phyloP scores from a whole-genome alignment of 2,797 vertebrate species.

The Buceros bicornis region DNA sequence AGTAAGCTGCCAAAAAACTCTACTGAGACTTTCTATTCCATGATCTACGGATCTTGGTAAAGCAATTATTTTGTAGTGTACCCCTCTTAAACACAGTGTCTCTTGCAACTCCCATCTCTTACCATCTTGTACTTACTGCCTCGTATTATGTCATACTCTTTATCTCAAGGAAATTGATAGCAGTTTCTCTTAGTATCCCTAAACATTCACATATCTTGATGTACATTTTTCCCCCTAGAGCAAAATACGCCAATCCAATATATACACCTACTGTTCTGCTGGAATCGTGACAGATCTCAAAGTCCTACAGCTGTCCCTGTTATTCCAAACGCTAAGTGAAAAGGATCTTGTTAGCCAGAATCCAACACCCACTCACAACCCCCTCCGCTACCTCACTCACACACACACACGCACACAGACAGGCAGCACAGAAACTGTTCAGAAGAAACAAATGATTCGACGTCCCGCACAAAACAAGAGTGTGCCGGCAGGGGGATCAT shows the following conservation, averaged over 20 bases:
- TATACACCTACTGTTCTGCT: not conserved
- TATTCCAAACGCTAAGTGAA: constrained; percentile 9
- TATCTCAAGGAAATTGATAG: not conserved
- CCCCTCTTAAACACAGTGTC: not conserved
- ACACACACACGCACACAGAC: not conserved
- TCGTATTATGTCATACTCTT: not conserved
- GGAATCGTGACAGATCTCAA: not conserved
- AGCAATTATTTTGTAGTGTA: not conserved
- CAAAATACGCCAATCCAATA: not conserved
- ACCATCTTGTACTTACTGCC: no score
- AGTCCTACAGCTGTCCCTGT: not conserved
- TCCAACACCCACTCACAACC: constrained; percentile 16
- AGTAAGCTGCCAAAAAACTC: not conserved
- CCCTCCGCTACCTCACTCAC: not conserved
- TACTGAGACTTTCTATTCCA: not conserved
- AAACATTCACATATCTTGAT: not conserved
- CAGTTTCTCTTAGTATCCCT: not conserved
- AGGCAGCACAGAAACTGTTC: not conserved
- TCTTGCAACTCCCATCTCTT: not conserved
- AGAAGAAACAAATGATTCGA: not conserved
- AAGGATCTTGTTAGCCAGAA: constrained; percentile 1
- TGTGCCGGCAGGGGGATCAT: not conserved
- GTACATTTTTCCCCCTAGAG: not conserved
- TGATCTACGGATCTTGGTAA: not conserved
- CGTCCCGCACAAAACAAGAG: not conserved